Conservation (phyloP, 2,888 invertebrate species). For the Apoda limacodes region DNA sequence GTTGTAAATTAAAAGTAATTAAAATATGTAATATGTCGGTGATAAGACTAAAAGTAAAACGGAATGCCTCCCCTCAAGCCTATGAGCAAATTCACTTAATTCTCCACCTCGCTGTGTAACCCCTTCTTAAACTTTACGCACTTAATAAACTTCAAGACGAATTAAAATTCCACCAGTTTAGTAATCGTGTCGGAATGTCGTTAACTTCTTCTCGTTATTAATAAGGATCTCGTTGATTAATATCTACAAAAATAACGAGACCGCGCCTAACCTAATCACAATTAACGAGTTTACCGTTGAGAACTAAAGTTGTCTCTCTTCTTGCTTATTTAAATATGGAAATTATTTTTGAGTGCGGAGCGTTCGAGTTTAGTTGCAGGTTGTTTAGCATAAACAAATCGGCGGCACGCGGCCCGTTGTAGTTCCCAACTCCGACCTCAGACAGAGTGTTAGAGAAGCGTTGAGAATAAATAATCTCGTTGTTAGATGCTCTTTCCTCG, state of each 20-base stretch:
- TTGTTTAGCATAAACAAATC: slow-evolving; percentile 60
- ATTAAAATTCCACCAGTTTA: slow-evolving; percentile 66
- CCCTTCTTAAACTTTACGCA: slow-evolving; percentile 63
- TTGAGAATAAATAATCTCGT: slow-evolving; percentile 49
- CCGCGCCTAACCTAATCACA: slow-evolving; percentile 34
- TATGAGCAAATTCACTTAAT: slow-evolving; percentile 58
- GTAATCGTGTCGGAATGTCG: slow-evolving; percentile 57
- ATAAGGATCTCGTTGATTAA: slow-evolving; percentile 43
- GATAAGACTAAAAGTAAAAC: slow-evolving; percentile 27
- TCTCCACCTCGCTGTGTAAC: slow-evolving; percentile 44
- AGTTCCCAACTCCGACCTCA: slow-evolving; percentile 20
- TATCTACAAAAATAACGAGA: slow-evolving; percentile 44
- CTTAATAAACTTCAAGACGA: slow-evolving; percentile 63
- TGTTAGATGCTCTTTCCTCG: slow-evolving; percentile 43
- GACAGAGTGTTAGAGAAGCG: slow-evolving; percentile 36
- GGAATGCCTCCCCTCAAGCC: slow-evolving; percentile 30
- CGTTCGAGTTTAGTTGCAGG: slow-evolving; percentile 39
- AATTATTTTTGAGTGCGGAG: slow-evolving; percentile 49
- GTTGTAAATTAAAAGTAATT: slow-evolving; percentile 4
- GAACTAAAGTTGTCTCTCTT: slow-evolving; percentile 30
- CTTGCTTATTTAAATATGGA: slow-evolving; percentile 49
- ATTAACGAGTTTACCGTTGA: slow-evolving; percentile 38
- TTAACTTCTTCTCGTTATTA: slow-evolving; percentile 56
- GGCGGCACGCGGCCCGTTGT: slow-evolving; percentile 27
- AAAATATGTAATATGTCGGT: slow-evolving; percentile 10